Conservation (phyloP, 2,797 vertebrate genomes). For the Astyanax mexicanus region DNA sequence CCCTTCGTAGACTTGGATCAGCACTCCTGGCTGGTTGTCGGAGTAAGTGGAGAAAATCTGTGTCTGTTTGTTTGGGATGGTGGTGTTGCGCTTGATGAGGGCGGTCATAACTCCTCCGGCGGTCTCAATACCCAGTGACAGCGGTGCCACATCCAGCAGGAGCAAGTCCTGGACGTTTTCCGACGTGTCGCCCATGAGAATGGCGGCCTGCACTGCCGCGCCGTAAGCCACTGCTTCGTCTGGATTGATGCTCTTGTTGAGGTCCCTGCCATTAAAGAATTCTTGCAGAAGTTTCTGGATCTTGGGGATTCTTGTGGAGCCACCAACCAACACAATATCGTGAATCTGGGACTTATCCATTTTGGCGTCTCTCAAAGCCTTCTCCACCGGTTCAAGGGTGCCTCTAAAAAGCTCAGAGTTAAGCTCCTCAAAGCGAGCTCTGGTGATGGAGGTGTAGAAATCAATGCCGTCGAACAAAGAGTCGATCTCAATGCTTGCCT, state of each 20-base stretch:
- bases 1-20: constrained; percentile 92
- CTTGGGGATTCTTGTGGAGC: constrained; percentile 93
- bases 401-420: constrained; percentile 92
- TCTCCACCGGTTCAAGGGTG: constrained; percentile 91
- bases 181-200: constrained; percentile 92
- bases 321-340: constrained; percentile 90
- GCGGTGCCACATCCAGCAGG: constrained; percentile 88
- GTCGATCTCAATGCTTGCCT: constrained; percentile 91
- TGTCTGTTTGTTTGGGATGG: constrained; percentile 89
- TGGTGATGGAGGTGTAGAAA: constrained; percentile 93
- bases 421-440: constrained; percentile 92
- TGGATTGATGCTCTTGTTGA: constrained; percentile 94
- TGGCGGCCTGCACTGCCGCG: constrained; percentile 90
- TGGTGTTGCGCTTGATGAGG: constrained; percentile 67
- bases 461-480: constrained; percentile 90
- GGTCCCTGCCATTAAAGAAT: constrained; percentile 91
- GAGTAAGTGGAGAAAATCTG: constrained; percentile 95
- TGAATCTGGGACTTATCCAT: constrained; percentile 89
- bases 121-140: constrained; percentile 91
- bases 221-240: constrained; percentile 93
- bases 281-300: constrained; percentile 93
- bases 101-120: constrained; percentile 92
- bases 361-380: constrained; percentile 88
- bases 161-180: constrained; percentile 92
- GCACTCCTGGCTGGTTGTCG: constrained; percentile 90